Base-by-base conservation (phyloP, 2,797 vertebrate genomes). In the Trachurus trachurus region DNA sequence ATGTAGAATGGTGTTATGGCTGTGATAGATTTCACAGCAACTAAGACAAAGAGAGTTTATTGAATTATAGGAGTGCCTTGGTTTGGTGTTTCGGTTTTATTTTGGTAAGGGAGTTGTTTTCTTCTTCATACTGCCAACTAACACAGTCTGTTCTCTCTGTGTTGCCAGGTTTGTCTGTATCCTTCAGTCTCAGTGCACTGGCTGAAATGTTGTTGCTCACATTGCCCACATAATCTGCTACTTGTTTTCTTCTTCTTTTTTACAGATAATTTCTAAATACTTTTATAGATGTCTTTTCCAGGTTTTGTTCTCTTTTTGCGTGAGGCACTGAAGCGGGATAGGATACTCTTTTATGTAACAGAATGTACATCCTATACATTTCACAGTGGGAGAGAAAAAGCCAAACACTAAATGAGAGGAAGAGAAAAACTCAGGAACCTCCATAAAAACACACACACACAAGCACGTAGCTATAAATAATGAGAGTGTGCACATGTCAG, bases 341-440 rank as follows among this genome's bases (percentile, higher is more conserved):
- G n/a, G 26, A 2, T 22, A 29, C 29, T 26, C 17, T 15, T 44
- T 56, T 56, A 56, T 26, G 78, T 26, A 76, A 76, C 73, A 81
- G 78, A 84, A 81, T 88, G 62, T 90, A 91, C 22, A 83, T 89
- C 72, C 71, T 62, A 59, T 75, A 58, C 54, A 74, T 84, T 91
- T 94, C 88, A 89, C 79, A 91, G 82, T 72, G 66, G 65, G 62
- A 86, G 76, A 81, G 54, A 87, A 86, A 78, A 54, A 72, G 84
- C 67, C 22, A 67, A 39, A 74, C 63, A 21, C 62, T 76, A 89
- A 90, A 87, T 84, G 76, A 90, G 88, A 90, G 86, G 77, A 83
- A 84, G 84, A 77, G 17, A 88, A 89, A 85, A 11, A 11, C 31
- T 73, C 78, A 84, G 83, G 80, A 87, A 88, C 80, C 53, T 78